Evolutionary conservation across 1,140 invertebrate species (phyloP).

Genomic region (Galleria mellonella): DNA sequence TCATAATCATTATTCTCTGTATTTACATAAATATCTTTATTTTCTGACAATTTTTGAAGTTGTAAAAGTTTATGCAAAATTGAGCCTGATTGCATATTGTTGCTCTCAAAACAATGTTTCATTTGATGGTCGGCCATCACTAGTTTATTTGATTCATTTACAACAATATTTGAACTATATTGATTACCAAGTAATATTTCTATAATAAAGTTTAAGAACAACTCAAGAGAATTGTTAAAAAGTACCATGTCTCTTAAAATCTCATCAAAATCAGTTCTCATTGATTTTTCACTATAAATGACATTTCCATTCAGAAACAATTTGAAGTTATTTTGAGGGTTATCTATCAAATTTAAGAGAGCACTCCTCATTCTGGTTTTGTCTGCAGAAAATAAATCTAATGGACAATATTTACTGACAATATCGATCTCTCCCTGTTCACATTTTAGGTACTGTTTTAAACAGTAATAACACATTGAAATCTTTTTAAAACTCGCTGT

Average conservation of each 20-base stretch:
- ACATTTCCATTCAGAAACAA: slow-evolving; percentile 79
- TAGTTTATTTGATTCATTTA: slow-evolving; percentile 12
- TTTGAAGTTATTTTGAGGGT: slow-evolving; percentile 85
- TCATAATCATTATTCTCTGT: slow-evolving; percentile 11
- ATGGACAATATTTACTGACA: slow-evolving; percentile 81
- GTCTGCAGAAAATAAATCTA: slow-evolving; percentile 82
- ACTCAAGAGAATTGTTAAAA: slow-evolving; percentile 25
- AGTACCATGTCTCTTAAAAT: slow-evolving; percentile 21
- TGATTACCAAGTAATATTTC: slow-evolving; percentile 34
- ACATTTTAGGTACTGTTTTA: slow-evolving; percentile 82
- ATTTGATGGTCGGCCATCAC: slow-evolving; percentile 6
- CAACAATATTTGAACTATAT: slow-evolving; percentile 8
- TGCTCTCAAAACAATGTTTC: slow-evolving; percentile 26
- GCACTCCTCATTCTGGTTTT: slow-evolving; percentile 76
- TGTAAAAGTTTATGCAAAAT: slow-evolving; percentile 48
- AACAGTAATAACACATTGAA: slow-evolving; percentile 80
- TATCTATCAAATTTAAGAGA: slow-evolving; percentile 75
- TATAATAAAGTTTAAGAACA: slow-evolving; percentile 49
- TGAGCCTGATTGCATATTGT: slow-evolving; percentile 19
- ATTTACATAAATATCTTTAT: slow-evolving; percentile 6
- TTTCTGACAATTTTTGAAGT: slow-evolving; percentile 49
- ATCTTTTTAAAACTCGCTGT: slow-evolving; percentile 60
- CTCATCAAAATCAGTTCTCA: slow-evolving; percentile 22
- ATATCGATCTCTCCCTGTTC: slow-evolving; percentile 64
- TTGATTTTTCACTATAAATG: slow-evolving; percentile 72